phyloP scores from a whole-genome alignment of 2,888 invertebrate genomes.

The Meliscaeva auricollis region DNA sequence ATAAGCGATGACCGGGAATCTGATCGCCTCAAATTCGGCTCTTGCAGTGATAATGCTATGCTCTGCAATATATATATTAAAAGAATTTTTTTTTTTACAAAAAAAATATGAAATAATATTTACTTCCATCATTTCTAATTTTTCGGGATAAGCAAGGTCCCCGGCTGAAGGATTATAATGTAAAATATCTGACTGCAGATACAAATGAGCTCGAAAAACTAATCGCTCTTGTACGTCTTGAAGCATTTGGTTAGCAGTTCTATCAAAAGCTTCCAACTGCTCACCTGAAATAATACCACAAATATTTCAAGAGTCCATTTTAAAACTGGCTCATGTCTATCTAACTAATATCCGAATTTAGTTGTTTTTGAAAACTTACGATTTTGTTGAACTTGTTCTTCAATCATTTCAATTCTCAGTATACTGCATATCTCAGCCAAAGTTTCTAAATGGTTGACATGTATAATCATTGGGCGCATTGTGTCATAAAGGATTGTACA shows the following conservation, averaged over 20 bases:
- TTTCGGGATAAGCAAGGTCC: slow-evolving; percentile 98
- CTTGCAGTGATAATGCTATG: slow-evolving; percentile 88
- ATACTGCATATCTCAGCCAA: slow-evolving; percentile 98
- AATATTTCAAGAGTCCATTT: background rate
- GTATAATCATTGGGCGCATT: slow-evolving; percentile 96
- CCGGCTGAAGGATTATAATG: slow-evolving; percentile 95
- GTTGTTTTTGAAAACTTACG: slow-evolving; percentile 85
- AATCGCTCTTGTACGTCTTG: slow-evolving; percentile 98
- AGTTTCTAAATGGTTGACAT: slow-evolving; percentile 98
- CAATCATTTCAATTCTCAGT: slow-evolving; percentile 94
- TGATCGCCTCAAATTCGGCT: slow-evolving; percentile 86
- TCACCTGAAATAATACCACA: slow-evolving; percentile 85
- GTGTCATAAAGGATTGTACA: slow-evolving; percentile 96
- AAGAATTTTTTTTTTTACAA: too few species aligned
- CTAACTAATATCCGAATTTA: background rate
- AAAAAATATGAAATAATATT: background rate
- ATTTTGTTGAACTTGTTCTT: slow-evolving; percentile 94
- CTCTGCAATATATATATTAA: slow-evolving; percentile 84
- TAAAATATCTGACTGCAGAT: slow-evolving; percentile 95
- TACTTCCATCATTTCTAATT: slow-evolving; percentile 98
- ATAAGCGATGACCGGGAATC: slow-evolving; percentile 89
- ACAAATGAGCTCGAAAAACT: slow-evolving; percentile 97
- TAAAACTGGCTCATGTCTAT: background rate
- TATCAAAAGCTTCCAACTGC: slow-evolving; percentile 91
- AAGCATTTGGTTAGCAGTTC: slow-evolving; percentile 91